Conservation (phyloP, 2,888 invertebrate species). For the Octonoba sinensis region DNA sequence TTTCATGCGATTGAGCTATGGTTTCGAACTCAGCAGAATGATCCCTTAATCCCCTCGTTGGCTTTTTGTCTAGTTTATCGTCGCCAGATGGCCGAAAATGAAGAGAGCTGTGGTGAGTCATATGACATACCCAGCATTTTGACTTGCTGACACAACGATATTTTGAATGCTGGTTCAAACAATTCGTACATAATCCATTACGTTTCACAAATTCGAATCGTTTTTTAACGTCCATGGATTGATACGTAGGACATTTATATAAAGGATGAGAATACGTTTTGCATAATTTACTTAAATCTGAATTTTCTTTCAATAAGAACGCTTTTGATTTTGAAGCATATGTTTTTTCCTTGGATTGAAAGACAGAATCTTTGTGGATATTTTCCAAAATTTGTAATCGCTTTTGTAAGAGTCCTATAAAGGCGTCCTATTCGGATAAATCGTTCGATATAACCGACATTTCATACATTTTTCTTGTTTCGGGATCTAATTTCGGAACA, state of each 20-base stretch:
- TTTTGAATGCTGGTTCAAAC: too few relatives aligned
- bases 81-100: too few relatives aligned
- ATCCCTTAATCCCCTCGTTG: too few relatives aligned
- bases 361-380: neutral
- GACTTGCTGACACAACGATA: too few relatives aligned
- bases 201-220: neutral
- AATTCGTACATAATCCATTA: neutral
- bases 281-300: neutral
- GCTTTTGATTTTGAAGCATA: neutral
- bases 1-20: too few relatives aligned
- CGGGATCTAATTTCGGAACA: neutral
- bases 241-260: neutral
- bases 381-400: neutral
- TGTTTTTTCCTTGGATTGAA: neutral
- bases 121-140: too few relatives aligned
- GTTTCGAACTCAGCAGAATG: too few relatives aligned
- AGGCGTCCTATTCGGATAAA: neutral
- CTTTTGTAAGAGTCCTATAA: neutral
- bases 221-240: neutral
- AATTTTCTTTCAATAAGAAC: neutral
- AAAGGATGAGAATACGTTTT: neutral
- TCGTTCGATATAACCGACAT: neutral
- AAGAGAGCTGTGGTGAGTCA: too few relatives aligned
- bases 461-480: neutral
- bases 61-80: too few relatives aligned